Base-by-base conservation (phyloP, 1,140 invertebrate genomes). In the Drosophila funebris region DNA sequence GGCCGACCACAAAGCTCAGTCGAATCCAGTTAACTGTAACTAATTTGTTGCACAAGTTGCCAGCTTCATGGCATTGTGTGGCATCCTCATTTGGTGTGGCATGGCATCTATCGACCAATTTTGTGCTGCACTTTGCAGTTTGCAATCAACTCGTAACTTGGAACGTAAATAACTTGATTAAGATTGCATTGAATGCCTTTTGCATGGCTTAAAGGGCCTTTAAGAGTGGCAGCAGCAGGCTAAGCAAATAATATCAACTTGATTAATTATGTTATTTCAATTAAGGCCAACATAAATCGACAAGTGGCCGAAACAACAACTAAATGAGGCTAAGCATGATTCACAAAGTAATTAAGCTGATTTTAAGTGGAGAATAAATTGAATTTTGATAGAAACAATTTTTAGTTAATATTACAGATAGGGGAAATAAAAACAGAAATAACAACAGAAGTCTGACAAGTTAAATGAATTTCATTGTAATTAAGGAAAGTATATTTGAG, bases 1-100 rank as follows among this genome's bases (percentile, higher is more conserved):
- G 50, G 24, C 27, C 43, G 76, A 39, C 54, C 44, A 60, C 43
- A 53, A 44, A 72, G 68, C 43, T 60, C 27, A 13, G 41, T 58
- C 11, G 76, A 79, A 66, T 46, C 67, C 83, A 82, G 75, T 88
- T 78, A 90, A 74, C 71, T 84, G 63, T 75, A 71, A 78, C 77
- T 76, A 74, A 88, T 90, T 81, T 82, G 76, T 80, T 76, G 63
- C 64, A 61, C 60, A 76, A 75, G 39, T 77, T 83, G 57, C 31
- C 46, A 62, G 41, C 39, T 31, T 18, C 52, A 13, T 57, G 64
- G 52, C 37, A 24, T 46, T 27, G 22, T 27, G 11, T 22, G 54
- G 46, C 44, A 56, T 46, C 43, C 31, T 41, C 22, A 16, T 37
- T 7, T 9, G 2, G 20, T 16, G n/a, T 63, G 54, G 13, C 22